Conservation (phyloP, 2,888 invertebrate species). For the Entomobrya multifasciata region DNA sequence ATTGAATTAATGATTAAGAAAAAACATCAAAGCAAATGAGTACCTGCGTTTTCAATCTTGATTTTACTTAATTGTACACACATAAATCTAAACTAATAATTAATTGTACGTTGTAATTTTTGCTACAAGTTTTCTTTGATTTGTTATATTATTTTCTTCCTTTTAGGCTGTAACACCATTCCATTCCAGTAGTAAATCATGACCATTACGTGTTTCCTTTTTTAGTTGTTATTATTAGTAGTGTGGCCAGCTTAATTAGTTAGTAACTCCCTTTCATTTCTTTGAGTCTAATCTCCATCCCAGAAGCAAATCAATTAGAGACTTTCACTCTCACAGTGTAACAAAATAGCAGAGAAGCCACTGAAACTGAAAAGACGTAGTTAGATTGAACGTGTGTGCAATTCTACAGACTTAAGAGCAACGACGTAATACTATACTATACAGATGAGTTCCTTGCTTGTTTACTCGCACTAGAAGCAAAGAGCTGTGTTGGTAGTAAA, state of each 20-base stretch:
- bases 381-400: slow-evolving; percentile 6
- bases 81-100: too few species aligned
- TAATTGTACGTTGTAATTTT: too few species aligned
- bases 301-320: slow-evolving; percentile 73
- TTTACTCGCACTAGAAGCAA: neutral
- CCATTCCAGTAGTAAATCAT: neutral
- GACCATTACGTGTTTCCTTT: slow-evolving; percentile 51
- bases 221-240: slow-evolving; percentile 69
- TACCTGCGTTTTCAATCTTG: too few species aligned
- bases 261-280: slow-evolving; percentile 72
- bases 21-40: too few species aligned
- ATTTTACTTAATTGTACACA: too few species aligned
- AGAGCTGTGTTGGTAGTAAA: neutral
- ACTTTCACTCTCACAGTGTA: slow-evolving; percentile 63
- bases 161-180: neutral
- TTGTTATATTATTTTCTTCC: neutral
- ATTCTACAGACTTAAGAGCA: slow-evolving; percentile 16
- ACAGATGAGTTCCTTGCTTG: slow-evolving; percentile 6
- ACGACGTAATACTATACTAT: slow-evolving; percentile 2
- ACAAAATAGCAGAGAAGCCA: neutral
- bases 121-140: too few species aligned
- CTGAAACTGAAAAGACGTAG: slow-evolving; percentile 28
- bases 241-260: slow-evolving; percentile 72
- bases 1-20: too few species aligned
- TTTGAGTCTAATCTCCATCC: slow-evolving; percentile 72